Percentiles rank a stretch among this genome's conserved stretches.
Conservation (phyloP, 2,888 invertebrate species). For the Stenodera caucasica region DNA sequence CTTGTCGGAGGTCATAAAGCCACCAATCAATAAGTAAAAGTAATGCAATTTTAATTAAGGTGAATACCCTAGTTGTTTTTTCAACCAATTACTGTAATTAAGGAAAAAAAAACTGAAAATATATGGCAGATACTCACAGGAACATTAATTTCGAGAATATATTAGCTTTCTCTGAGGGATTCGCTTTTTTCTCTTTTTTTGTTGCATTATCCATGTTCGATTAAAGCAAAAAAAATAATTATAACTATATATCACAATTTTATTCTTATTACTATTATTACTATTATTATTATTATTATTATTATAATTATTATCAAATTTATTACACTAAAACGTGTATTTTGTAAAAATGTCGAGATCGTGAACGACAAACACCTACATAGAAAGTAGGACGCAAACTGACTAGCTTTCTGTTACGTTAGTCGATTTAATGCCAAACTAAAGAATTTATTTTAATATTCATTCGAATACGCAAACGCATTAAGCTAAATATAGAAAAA, state of each 20-base stretch:
- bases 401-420: background rate
- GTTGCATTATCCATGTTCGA: constrained; percentile 18
- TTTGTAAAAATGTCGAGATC: constrained; percentile 6
- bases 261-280: background rate
- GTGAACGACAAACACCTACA: background rate
- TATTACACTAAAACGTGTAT: constrained; percentile 26
- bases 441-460: background rate
- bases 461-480: background rate
- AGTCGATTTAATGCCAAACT: background rate
- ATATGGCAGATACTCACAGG: constrained; percentile 22
- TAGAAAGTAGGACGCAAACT: constrained; percentile 19
- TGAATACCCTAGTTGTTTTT: constrained; percentile 2
- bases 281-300: too few relatives aligned
- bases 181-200: constrained; percentile 15
- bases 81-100: too few relatives aligned
- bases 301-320: constrained; percentile 14
- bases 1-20: background rate
- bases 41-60: background rate
- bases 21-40: constrained; percentile 3
- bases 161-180: constrained; percentile 17
- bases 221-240: background rate
- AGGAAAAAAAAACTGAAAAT: too few relatives aligned
- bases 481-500: background rate
- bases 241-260: background rate
- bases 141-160: constrained; percentile 18